phyloP scores from a whole-genome alignment of 2,797 vertebrate species.

The Distichodus sexfasciatus region DNA sequence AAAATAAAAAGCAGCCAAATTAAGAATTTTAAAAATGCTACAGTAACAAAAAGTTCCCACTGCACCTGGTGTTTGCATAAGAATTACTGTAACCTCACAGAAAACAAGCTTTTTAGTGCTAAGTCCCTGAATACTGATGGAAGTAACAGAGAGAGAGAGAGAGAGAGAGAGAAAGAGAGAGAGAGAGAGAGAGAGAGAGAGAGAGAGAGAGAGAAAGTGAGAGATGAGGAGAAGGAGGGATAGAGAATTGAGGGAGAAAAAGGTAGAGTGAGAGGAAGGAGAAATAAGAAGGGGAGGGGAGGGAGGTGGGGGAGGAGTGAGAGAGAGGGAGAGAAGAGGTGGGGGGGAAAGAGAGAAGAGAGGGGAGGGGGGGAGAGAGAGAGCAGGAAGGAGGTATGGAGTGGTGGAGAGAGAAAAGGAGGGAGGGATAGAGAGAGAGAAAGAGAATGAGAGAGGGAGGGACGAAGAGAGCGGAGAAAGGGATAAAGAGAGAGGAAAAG shows the following conservation, averaged over 20 bases:
- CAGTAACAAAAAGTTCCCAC: conserved; percentile 63
- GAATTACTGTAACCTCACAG: conserved; percentile 69
- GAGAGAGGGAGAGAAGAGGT: neutral
- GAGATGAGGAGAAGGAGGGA: neutral
- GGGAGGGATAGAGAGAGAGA: neutral
- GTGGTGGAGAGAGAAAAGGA: neutral
- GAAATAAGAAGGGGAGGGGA: too few relatives aligned
- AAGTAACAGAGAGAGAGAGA: conserved; percentile 50
- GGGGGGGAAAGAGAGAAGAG: neutral
- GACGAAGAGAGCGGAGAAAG: neutral
- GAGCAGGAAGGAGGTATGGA: neutral
- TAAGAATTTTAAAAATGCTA: conserved; percentile 71
- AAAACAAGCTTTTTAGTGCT: conserved; percentile 81
- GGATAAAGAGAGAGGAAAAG: neutral
- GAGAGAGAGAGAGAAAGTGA: conserved; percentile 1
- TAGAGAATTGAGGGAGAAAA: neutral
- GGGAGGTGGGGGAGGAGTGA: neutral
- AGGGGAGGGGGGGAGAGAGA: neutral
- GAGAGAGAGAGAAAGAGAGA: conserved; percentile 27
- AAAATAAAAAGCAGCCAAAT: conserved; percentile 68
- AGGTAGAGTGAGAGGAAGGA: too few relatives aligned
- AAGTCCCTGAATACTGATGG: conserved; percentile 79
- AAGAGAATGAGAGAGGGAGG: neutral
- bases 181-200: conserved; percentile 40
- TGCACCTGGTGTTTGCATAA: conserved; percentile 75